Conservation (phyloP, 2,797 vertebrate species). For the Amblyraja radiata region DNA sequence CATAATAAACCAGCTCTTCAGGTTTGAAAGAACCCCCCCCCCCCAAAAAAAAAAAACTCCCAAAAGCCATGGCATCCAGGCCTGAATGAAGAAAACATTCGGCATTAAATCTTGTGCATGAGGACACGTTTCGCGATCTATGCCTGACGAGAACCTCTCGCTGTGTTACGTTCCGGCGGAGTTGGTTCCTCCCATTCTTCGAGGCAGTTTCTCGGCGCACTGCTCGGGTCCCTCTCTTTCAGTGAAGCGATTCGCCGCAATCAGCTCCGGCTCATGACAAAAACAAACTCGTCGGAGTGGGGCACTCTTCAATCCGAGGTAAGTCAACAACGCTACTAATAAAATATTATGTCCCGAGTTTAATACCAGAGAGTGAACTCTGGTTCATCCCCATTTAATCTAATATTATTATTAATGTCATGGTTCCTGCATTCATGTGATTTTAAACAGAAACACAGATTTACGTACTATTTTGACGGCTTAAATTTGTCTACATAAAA, state of each 20-base stretch:
- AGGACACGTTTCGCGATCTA: too few relatives aligned
- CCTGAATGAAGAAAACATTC: too few relatives aligned
- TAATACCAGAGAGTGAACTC: background rate
- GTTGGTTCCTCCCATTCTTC: background rate
- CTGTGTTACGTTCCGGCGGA: background rate
- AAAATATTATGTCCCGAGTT: background rate
- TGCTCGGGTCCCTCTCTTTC: background rate
- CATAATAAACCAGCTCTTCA: background rate
- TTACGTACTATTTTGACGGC: background rate
- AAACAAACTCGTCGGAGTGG: too few relatives aligned
- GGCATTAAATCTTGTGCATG: too few relatives aligned
- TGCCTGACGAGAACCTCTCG: background rate
- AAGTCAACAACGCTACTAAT: background rate
- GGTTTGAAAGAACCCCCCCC: background rate
- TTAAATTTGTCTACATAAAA: constrained; percentile 4
- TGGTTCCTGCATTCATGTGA: background rate
- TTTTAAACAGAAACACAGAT: background rate
- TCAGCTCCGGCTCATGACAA: background rate
- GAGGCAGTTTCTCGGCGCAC: background rate
- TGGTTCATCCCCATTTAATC: background rate
- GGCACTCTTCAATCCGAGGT: background rate
- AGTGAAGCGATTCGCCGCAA: background rate
- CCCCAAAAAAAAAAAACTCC: too few relatives aligned
- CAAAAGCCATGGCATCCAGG: too few relatives aligned
- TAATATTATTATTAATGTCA: background rate